Evolutionary conservation across 2,888 invertebrate genomes (phyloP).

Genomic region (Pollenia amentaria): DNA sequence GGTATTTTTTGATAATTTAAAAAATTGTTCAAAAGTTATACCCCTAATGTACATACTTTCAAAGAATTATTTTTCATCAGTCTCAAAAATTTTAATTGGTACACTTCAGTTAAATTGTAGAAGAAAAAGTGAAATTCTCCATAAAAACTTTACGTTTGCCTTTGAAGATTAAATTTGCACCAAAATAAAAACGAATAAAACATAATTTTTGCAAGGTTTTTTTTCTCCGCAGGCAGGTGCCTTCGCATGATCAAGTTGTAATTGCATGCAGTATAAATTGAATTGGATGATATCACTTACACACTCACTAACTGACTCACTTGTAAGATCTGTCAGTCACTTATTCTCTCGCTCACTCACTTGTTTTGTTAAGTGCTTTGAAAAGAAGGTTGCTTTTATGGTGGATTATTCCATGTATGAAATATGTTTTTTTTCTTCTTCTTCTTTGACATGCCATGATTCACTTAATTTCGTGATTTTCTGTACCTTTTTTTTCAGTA

Average conservation of each 20-base stretch:
- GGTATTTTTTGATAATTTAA: too few species aligned
- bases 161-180: conserved; percentile 24
- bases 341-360: conserved; percentile 16
- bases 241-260: conserved; percentile 60
- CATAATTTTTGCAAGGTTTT: conserved; percentile 19
- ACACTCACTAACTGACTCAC: conserved; percentile 5
- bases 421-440: neutral
- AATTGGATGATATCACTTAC: conserved; percentile 41
- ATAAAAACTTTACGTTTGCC: conserved; percentile 32
- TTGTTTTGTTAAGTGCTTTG: neutral
- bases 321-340: neutral
- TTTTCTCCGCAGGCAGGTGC: neutral
- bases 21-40: too few species aligned
- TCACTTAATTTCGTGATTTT: conserved; percentile 48
- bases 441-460: conserved; percentile 54
- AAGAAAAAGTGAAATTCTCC: conserved; percentile 59
- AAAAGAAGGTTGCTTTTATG: conserved; percentile 36
- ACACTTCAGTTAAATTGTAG: neutral
- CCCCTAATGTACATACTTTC: neutral
- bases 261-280: conserved; percentile 52
- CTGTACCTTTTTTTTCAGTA: conserved; percentile 10
- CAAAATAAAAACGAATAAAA: conserved; percentile 19
- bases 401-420: conserved; percentile 8
- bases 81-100: conserved; percentile 57
- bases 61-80: conserved; percentile 35